These are phyloP conservation scores for Labia minor DNA, from an alignment of 2,888 invertebrate species.

Conservation along the genomic window DNA sequence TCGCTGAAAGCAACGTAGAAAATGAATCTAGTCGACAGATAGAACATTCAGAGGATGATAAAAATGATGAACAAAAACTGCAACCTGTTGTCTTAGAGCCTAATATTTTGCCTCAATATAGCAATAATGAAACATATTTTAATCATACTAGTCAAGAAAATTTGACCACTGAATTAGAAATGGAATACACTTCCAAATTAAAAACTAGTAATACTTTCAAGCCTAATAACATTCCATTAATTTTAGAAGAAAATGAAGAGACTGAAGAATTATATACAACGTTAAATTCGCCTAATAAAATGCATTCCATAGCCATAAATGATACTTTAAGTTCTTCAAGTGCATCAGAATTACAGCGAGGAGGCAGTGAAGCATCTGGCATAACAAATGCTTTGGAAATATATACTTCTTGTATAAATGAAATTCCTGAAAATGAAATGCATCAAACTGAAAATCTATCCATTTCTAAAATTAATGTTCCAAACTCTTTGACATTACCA, in stretches of 20 bases:
- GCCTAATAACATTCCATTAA: neutral
- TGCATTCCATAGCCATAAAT: neutral
- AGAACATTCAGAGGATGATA: no score
- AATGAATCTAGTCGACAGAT: neutral
- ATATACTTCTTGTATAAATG: neutral
- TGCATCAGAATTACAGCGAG: neutral
- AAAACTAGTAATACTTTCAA: neutral
- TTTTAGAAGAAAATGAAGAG: slow-evolving; percentile 7
- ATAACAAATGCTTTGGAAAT: neutral
- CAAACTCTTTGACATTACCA: neutral
- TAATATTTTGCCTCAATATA: neutral
- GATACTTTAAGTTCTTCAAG: no score
- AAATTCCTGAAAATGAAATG: neutral
- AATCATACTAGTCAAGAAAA: neutral
- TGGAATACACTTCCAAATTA: neutral
- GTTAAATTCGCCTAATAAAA: neutral
- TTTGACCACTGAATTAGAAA: neutral
- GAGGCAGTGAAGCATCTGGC: neutral
- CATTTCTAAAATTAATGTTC: no score
- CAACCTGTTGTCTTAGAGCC: no score
- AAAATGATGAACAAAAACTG: no score
- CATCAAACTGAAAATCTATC: neutral
- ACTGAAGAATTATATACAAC: neutral
- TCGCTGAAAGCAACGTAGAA: slow-evolving; percentile 7
- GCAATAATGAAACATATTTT: no score